Conservation (phyloP, 2,113 vertebrate genomes). For the Otocyon megalotis region DNA sequence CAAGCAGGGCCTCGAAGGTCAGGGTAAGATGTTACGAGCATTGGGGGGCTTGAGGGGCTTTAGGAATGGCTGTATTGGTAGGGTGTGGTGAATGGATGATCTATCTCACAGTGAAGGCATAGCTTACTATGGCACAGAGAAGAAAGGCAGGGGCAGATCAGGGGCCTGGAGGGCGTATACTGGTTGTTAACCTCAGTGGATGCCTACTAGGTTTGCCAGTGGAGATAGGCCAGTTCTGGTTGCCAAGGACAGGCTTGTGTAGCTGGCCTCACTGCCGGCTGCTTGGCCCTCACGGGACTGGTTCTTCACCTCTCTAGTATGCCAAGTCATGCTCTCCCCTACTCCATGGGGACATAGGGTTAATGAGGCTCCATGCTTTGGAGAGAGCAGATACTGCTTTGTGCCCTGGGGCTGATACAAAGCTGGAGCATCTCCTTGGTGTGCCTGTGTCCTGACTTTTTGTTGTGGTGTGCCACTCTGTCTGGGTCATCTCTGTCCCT, state of each 20-base stretch:
- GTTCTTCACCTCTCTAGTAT: neutral
- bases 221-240: neutral
- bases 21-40: neutral
- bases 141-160: neutral
- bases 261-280: neutral
- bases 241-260: slow-evolving; percentile 55
- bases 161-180: neutral
- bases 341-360: neutral
- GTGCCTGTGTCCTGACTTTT: neutral
- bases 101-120: neutral
- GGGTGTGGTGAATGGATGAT: neutral
- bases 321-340: neutral
- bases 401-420: neutral
- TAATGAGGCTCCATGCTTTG: slow-evolving; percentile 53
- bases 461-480: neutral
- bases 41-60: neutral
- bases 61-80: neutral
- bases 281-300: slow-evolving; percentile 38
- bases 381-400: neutral
- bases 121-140: neutral
- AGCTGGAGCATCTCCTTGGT: neutral
- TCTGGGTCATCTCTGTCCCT: neutral
- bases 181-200: neutral
- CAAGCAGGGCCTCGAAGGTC: neutral
- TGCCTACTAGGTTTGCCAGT: neutral